These are phyloP conservation scores for Numenius phaeopus DNA, from an alignment of 2,797 vertebrate species.

Conservation along the genomic window DNA sequence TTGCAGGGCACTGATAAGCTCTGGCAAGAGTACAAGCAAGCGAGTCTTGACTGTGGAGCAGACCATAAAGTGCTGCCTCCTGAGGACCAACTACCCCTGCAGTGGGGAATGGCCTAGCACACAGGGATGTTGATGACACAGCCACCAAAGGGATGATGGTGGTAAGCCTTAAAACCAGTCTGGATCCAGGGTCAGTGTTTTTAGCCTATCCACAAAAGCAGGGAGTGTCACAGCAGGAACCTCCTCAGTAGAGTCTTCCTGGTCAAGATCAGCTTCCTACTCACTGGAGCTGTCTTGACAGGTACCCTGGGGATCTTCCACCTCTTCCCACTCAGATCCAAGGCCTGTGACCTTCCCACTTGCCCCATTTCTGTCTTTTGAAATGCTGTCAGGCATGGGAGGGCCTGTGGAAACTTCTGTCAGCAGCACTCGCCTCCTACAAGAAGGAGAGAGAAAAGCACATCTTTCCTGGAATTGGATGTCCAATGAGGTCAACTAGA, in stretches of 20 bases:
- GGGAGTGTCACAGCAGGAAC: neutral
- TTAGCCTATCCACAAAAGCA: neutral
- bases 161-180: neutral
- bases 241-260: neutral
- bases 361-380: neutral
- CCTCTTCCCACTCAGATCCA: neutral
- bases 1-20: neutral
- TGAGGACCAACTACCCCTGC: neutral
- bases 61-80: neutral
- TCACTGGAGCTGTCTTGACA: neutral
- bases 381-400: neutral
- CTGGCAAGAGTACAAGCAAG: neutral
- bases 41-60: neutral
- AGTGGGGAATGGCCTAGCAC: neutral
- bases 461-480: neutral
- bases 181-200: neutral
- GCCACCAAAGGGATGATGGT: neutral
- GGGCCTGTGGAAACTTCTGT: neutral
- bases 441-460: neutral
- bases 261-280: neutral
- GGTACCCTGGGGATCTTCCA: neutral
- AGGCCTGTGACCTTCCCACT: neutral
- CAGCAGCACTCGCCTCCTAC: neutral
- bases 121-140: neutral
- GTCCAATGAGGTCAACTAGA: neutral